Percentiles rank a stretch among this genome's conserved stretches.
Evolutionary conservation across 2,113 vertebrate species (phyloP).

Genomic region (Chaenogobius annularis): DNA sequence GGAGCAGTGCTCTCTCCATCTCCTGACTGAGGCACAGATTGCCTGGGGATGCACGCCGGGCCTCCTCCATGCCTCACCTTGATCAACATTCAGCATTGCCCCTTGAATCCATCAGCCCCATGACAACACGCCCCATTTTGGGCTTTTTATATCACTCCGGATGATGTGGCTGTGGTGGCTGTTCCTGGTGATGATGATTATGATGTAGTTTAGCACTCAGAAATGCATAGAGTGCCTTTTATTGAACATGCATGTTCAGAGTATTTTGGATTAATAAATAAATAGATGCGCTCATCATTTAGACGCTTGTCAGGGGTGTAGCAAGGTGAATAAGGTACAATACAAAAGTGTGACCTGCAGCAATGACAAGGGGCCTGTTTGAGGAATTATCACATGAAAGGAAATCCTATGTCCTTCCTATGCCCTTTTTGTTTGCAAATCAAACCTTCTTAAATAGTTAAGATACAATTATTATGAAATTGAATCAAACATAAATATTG

Average conservation of each 20-base stretch:
- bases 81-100: constrained; percentile 76
- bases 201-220: constrained; percentile 43
- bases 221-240: constrained; percentile 46
- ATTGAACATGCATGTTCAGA: constrained; percentile 48
- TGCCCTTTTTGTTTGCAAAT: constrained; percentile 29
- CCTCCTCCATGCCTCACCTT: constrained; percentile 74
- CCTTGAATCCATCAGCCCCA: constrained; percentile 66
- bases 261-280: constrained; percentile 60
- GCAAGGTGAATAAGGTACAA: constrained; percentile 38
- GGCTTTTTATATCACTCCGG: constrained; percentile 61
- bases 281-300: constrained; percentile 51
- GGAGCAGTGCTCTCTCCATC: constrained; percentile 67
- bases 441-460: constrained; percentile 14
- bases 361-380: constrained; percentile 19
- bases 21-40: constrained; percentile 66
- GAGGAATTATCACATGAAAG: constrained; percentile 28
- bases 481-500: neutral
- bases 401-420: constrained; percentile 27
- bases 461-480: neutral
- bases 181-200: constrained; percentile 44
- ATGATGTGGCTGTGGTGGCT: constrained; percentile 47
- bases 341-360: constrained; percentile 33
- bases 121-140: constrained; percentile 64
- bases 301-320: constrained; percentile 29
- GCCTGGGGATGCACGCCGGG: constrained; percentile 72